A percentile compares a stretch with the other conserved stretches of the same genome.
Conservation (phyloP, 2,888 invertebrate species). For the Beris chalybata region DNA sequence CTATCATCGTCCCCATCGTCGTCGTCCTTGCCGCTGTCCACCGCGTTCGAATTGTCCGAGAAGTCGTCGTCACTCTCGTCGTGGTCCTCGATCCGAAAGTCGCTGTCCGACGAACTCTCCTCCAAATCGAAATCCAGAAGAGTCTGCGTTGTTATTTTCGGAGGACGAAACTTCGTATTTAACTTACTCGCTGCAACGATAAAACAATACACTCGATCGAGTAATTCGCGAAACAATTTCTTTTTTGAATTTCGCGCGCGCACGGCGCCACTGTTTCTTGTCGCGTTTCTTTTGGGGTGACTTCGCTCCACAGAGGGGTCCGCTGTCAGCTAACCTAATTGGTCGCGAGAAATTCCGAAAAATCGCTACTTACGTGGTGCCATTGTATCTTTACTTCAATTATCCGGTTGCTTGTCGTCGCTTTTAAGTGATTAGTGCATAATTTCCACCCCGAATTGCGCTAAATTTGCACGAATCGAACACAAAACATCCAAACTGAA, state of each 20-base stretch:
- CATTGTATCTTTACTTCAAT: slow-evolving; percentile 32
- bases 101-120: slow-evolving; percentile 92
- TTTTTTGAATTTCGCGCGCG: slow-evolving; percentile 10
- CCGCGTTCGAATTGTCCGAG: slow-evolving; percentile 54
- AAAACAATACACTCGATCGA: not conserved
- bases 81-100: slow-evolving; percentile 88
- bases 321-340: slow-evolving; percentile 40
- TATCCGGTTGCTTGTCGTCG: not conserved
- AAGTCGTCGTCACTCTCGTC: slow-evolving; percentile 66
- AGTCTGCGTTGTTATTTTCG: slow-evolving; percentile 65
- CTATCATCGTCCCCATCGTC: slow-evolving; percentile 46
- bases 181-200: slow-evolving; percentile 69
- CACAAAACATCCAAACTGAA: slow-evolving; percentile 17
- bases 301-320: slow-evolving; percentile 48
- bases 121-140: slow-evolving; percentile 82
- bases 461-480: not conserved
- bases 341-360: slow-evolving; percentile 38
- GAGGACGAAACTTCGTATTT: slow-evolving; percentile 78
- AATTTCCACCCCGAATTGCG: too few relatives aligned
- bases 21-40: slow-evolving; percentile 65
- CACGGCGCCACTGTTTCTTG: not conserved
- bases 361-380: slow-evolving; percentile 41
- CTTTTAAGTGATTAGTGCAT: too few relatives aligned
- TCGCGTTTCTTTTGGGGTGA: not conserved
- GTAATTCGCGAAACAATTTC: not conserved